Evolutionary conservation across 2,888 invertebrate genomes (phyloP).

Genomic region (Pseudococcus jackbeardsleyi): DNA sequence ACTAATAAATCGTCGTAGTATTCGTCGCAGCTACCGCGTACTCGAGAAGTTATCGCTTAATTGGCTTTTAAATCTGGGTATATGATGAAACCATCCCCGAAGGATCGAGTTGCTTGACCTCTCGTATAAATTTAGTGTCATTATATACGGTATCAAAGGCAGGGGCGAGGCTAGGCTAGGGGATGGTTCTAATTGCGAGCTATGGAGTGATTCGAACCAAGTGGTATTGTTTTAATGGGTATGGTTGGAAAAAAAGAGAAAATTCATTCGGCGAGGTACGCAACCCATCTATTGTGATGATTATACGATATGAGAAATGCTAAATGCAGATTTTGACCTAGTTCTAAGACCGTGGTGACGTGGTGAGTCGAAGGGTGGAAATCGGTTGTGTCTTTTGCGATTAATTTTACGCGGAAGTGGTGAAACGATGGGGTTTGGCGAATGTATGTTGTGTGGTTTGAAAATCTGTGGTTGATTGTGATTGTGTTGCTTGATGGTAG

Average conservation of each 20-base stretch:
- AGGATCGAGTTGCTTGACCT: conserved; percentile 35
- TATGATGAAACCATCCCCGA: not conserved
- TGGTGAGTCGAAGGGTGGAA: not conserved
- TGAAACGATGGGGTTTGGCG: not conserved
- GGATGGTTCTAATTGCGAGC: not conserved
- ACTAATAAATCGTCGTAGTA: conserved; percentile 20
- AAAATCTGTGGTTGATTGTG: not conserved
- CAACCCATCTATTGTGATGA: not conserved
- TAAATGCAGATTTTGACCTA: conserved; percentile 28
- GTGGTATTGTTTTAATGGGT: conserved; percentile 14
- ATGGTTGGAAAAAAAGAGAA: not conserved
- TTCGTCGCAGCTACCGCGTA: conserved; percentile 3
- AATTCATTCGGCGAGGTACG: not conserved
- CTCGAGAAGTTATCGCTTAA: conserved; percentile 35
- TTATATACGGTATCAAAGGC: not conserved
- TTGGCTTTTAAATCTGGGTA: conserved; percentile 38
- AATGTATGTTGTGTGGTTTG: not conserved
- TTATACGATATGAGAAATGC: conserved; percentile 28
- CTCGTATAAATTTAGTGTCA: not conserved
- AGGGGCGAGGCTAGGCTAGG: not conserved
- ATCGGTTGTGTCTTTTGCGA: not conserved
- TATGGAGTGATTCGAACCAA: conserved; percentile 4
- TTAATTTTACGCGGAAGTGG: not conserved
- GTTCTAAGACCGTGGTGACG: not conserved
- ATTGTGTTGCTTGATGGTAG: not conserved